Base-by-base conservation (phyloP, 2,797 vertebrate species). In the Notamacropus eugenii region DNA sequence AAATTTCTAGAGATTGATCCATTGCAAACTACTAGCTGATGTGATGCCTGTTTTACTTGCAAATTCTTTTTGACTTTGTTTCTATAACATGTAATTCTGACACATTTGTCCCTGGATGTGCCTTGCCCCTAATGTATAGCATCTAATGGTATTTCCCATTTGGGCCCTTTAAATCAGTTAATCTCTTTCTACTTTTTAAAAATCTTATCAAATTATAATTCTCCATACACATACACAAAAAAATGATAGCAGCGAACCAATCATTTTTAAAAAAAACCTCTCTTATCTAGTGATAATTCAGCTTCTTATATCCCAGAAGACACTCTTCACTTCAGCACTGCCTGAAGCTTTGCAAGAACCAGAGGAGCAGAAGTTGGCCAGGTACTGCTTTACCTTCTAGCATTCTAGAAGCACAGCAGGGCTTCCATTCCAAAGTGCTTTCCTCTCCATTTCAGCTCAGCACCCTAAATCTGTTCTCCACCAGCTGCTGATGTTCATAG, bases 331-430 rank as follows among this genome's bases (percentile, higher is more conserved):
- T 97, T 97, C 97, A 97, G 97, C 94, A 96, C 94, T 95, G 97
- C 98, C 98, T 94, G 94, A 92, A 96, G 97, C 93, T 74, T 87
- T 54, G 97, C 96, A 97, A 98, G 98, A 94, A 96, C 97, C 90
- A 97, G 94, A 97, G 97, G 96, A 95, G 98, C 96, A 97, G 22
- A 52, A 96, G 97, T 0, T 54, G 58, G 0, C 11, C 92, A 94
- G 96, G 97, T 58, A 97, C 95, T 96, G 96, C 95, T 97, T 97
- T 96, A 97, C 97, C 97, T 95, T 82, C 96, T 97, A 95, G 97
- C 95, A 40, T 97, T 97, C 96, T 92, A 92, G 95, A 97, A 92
- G 96, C 98, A 97, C 98, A 98, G 98, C 98, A 97, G 95, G 98
- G 93, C 93, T 97, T 96, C 98, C 93, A 46, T 50, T 96, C 95